These are phyloP conservation scores for Amblyornis subalaris DNA, from an alignment of 2,113 vertebrate genomes.

Conservation along the genomic window DNA sequence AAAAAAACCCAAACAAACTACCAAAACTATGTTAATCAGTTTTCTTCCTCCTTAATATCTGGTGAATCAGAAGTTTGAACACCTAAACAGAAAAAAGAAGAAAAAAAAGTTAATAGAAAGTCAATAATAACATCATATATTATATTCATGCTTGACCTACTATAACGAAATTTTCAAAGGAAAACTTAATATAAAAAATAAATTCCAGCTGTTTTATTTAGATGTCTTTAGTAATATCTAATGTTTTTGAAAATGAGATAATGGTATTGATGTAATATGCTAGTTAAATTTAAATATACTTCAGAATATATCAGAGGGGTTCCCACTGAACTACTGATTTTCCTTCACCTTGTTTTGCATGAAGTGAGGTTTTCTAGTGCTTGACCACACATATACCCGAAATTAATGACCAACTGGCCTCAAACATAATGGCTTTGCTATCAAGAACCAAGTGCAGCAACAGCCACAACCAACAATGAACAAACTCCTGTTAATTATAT, in stretches of 20 bases:
- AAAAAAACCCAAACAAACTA: neutral
- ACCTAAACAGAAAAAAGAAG: constrained; percentile 11
- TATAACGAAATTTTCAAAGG: neutral
- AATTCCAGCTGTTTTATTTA: neutral
- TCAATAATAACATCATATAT: neutral
- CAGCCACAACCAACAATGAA: neutral
- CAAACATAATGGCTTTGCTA: neutral
- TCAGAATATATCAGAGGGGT: neutral
- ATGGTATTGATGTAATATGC: neutral
- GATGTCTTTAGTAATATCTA: neutral
- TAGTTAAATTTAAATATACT: neutral
- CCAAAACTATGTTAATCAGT: neutral
- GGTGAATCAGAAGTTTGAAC: neutral
- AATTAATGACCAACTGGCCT: neutral
- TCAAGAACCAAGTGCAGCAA: neutral
- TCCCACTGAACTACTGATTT: neutral
- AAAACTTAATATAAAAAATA: neutral
- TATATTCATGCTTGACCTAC: neutral
- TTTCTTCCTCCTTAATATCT: neutral
- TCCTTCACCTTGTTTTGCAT: neutral
- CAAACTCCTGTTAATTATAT: neutral
- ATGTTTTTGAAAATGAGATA: neutral
- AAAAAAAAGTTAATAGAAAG: neutral
- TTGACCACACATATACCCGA: neutral
- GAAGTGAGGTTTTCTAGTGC: neutral